phyloP scores from a whole-genome alignment of 2,888 invertebrate species.

The Lapara coniferarum region DNA sequence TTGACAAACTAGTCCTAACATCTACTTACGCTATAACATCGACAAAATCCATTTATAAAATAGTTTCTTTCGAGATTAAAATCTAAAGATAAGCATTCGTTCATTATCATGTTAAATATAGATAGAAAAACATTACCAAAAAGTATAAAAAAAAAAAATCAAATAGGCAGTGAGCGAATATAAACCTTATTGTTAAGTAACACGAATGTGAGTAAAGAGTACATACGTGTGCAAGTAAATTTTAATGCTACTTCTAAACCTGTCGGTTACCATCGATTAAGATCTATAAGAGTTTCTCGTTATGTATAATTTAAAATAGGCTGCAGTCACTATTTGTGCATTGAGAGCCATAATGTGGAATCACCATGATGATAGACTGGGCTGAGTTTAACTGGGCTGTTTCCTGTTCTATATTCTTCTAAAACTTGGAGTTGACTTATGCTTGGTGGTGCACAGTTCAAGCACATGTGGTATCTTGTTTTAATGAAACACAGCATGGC shows the following conservation, averaged over 20 bases:
- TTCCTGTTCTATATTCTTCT: no score
- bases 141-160: neutral
- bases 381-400: no score
- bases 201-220: conserved; percentile 22
- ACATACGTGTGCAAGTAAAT: conserved; percentile 13
- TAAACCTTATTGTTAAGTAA: conserved; percentile 31
- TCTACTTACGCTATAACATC: conserved; percentile 39
- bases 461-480: neutral
- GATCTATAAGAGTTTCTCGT: neutral
- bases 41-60: conserved; percentile 60
- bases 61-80: conserved; percentile 52
- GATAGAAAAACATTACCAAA: neutral
- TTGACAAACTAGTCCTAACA: neutral
- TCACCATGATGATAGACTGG: no score
- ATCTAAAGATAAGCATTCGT: conserved; percentile 30
- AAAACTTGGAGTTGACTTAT: no score
- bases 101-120: neutral
- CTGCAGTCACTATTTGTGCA: neutral
- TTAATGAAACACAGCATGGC: no score
- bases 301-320: neutral
- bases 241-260: conserved; percentile 4
- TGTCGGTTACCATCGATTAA: neutral
- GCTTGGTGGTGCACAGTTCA: no score
- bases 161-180: conserved; percentile 18
- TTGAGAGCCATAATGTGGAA: no score